A percentile compares a stretch with the other conserved stretches of the same genome.
Conservation (phyloP, 2,113 vertebrate genomes). For the Erinaceus europaeus region DNA sequence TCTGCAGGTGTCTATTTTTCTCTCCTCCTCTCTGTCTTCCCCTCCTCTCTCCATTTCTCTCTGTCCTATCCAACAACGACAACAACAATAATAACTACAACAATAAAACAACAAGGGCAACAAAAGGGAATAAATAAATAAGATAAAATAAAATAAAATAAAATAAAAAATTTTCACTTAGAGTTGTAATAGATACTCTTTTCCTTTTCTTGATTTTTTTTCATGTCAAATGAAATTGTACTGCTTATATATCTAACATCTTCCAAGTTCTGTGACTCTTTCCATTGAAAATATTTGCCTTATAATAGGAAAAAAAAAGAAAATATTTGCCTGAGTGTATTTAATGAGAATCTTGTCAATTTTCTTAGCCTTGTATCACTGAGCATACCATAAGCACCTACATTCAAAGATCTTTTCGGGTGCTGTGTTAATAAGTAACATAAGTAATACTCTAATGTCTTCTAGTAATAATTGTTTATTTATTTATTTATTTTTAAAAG, state of each 20-base stretch:
- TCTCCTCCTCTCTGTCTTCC: too few relatives aligned
- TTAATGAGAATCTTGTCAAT: not conserved
- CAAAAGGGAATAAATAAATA: too few relatives aligned
- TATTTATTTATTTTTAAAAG: too few relatives aligned
- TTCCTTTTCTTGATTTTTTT: not conserved
- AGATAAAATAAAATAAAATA: too few relatives aligned
- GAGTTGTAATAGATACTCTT: not conserved
- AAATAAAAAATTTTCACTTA: not conserved
- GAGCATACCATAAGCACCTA: constrained; percentile 19
- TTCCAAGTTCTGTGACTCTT: not conserved
- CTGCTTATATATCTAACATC: not conserved
- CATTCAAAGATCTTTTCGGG: constrained; percentile 20
- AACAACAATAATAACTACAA: too few relatives aligned
- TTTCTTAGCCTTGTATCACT: not conserved
- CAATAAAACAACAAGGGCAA: too few relatives aligned
- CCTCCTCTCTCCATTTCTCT: too few relatives aligned
- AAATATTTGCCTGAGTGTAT: not conserved
- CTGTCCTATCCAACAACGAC: too few relatives aligned
- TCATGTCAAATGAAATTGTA: not conserved
- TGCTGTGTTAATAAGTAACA: not conserved
- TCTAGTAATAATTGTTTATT: not conserved
- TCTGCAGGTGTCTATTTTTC: too few relatives aligned
- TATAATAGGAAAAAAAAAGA: too few relatives aligned
- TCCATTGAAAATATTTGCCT: not conserved
- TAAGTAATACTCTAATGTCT: not conserved